Evolutionary conservation across 2,888 invertebrate species (phyloP), one percentile per base, ranked within the genome.

Genomic region (Erebia aethiops): DNA sequence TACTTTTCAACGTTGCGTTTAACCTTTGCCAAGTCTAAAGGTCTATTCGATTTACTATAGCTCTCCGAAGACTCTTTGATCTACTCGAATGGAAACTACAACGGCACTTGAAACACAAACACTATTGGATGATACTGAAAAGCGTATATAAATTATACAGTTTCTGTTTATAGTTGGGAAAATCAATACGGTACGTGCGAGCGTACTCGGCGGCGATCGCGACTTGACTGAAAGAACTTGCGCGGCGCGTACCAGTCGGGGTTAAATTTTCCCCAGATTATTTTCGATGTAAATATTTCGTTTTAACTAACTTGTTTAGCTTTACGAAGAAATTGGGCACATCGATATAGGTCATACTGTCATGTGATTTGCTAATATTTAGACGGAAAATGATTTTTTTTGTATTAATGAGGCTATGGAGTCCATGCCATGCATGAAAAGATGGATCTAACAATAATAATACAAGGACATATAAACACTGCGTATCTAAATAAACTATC

Each of bases 201-300:
- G 35, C 74, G 74, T 70, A 43, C 67, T 56, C 65, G n/a, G 21
- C 70, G 64, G 41, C 64, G 70, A 56, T 70, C 71, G 56, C 74
- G 70, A 61, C 35, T 70, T 61, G 18, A 64, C 61, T 65, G 71
- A 71, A 61, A 71, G 63, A 43, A 35, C 18, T 56, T 60, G 71
- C 68, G 71, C 74, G 74, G 16, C 63, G 71, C 69, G 71, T 35
- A 63, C 69, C 49, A 14, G 35, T 16, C 63, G 61, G 57, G 71
- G 71, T 67, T 68, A 65, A 71, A 73, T 64, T 71, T 67, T 71
- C 54, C 62, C 67, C 52, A 71, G 56, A 52, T 70, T 67, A 63
- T 67, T 69, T 71, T 57, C 61, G 46, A 71, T 63, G 46, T 51
- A 67, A 67, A 74, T 67, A n/a, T 8, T 49, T 62, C 62, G 8